Conservation (phyloP, 2,113 vertebrate genomes). For the Cranoglanis bouderius region DNA sequence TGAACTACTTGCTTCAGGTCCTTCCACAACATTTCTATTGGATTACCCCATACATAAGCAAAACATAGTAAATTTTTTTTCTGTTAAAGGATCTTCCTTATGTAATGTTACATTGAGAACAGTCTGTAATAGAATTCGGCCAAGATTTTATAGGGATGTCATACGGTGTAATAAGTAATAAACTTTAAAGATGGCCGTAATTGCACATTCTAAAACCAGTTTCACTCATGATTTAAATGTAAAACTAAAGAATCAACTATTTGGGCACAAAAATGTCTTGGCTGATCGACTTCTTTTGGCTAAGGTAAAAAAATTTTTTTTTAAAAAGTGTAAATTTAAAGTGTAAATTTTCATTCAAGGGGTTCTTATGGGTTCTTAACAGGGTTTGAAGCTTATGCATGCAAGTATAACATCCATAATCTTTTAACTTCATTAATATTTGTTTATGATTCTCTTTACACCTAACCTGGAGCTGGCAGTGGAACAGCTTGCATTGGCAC, state of each 20-base stretch:
- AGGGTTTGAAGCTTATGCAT: neutral
- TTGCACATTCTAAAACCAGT: neutral
- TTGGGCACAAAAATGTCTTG: neutral
- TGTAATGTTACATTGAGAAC: neutral
- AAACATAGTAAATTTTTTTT: neutral
- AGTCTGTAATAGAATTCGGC: neutral
- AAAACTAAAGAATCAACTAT: neutral
- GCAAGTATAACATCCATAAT: neutral
- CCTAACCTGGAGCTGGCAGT: constrained; percentile 6
- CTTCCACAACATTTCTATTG: no score
- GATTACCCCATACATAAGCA: neutral
- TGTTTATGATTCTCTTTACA: neutral
- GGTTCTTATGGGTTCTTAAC: neutral
- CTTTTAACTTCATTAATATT: neutral
- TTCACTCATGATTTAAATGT: neutral
- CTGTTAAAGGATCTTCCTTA: neutral
- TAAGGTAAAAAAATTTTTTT: neutral
- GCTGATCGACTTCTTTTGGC: neutral
- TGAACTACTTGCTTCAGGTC: no score
- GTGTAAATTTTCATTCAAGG: neutral
- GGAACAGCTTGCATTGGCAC: constrained; percentile 15
- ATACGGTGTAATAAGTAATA: neutral
- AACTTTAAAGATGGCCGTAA: neutral
- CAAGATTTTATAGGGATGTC: neutral
- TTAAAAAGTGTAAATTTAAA: no score